phyloP scores from a whole-genome alignment of 2,888 invertebrate genomes.

The Steinernema scapterisci region DNA sequence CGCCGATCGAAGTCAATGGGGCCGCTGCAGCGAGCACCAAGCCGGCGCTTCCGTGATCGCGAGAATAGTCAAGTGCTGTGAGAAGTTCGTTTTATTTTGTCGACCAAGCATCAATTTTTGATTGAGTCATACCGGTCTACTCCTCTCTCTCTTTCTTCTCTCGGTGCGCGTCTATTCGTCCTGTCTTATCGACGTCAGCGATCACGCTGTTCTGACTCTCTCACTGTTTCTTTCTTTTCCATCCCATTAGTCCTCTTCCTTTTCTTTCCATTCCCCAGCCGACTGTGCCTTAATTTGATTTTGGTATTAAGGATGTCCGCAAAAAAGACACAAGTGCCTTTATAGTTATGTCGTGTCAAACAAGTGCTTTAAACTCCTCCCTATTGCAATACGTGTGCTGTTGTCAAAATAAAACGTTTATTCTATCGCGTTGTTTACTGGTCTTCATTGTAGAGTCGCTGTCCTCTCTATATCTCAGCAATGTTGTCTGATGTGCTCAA shows the following conservation, averaged over 20 bases:
- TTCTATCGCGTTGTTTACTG: neutral
- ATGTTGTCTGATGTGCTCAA: neutral
- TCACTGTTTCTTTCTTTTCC: slow-evolving; percentile 30
- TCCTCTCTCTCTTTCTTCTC: neutral
- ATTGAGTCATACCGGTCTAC: slow-evolving; percentile 27
- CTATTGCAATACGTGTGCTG: slow-evolving; percentile 2
- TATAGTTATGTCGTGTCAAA: neutral
- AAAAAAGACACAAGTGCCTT: slow-evolving; percentile 14
- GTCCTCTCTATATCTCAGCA: neutral
- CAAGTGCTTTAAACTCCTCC: slow-evolving; percentile 9
- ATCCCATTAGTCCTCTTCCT: slow-evolving; percentile 5
- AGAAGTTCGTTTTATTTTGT: neutral
- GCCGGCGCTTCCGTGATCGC: slow-evolving; percentile 41
- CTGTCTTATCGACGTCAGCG: slow-evolving; percentile 24
- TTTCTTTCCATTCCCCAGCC: neutral
- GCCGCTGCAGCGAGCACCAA: slow-evolving; percentile 47
- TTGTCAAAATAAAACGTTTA: slow-evolving; percentile 7
- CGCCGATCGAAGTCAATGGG: slow-evolving; percentile 50
- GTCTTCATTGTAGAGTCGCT: slow-evolving; percentile 27
- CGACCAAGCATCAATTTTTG: slow-evolving; percentile 1
- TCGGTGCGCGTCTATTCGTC: neutral
- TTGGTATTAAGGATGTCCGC: neutral
- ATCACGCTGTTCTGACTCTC: slow-evolving; percentile 30
- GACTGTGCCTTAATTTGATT: slow-evolving; percentile 9
- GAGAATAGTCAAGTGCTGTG: slow-evolving; percentile 50